Percentiles rank a stretch among this genome's conserved stretches.
These are phyloP conservation scores for Lepidocolaptes lacrymiger DNA, from an alignment of 2,797 vertebrate species.

Conservation along the genomic window DNA sequence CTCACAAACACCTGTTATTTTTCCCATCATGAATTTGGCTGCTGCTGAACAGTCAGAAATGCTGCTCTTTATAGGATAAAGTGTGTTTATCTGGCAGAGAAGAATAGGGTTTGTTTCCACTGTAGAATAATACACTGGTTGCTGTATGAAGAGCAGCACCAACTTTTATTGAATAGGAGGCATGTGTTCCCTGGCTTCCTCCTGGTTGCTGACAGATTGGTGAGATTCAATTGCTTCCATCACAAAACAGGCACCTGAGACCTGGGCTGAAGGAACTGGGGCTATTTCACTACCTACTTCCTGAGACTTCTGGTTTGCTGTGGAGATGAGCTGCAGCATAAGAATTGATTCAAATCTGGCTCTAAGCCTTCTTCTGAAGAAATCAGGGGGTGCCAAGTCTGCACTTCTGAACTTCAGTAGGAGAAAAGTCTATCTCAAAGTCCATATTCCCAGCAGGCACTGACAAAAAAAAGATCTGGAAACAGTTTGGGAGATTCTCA, in stretches of 20 bases:
- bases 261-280: neutral
- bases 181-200: constrained; percentile 7
- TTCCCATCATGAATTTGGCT: constrained; percentile 57
- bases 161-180: neutral
- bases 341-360: neutral
- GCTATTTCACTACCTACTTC: neutral
- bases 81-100: constrained; percentile 49
- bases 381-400: neutral
- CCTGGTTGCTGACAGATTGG: neutral
- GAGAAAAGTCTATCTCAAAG: neutral
- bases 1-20: constrained; percentile 71
- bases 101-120: constrained; percentile 62
- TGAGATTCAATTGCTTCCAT: neutral
- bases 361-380: neutral
- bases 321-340: neutral
- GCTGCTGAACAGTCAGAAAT: constrained; percentile 52
- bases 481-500: neutral
- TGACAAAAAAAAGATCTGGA: neutral
- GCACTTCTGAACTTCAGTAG: neutral
- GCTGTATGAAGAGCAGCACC: neutral
- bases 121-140: constrained; percentile 17
- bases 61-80: constrained; percentile 52
- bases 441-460: neutral
- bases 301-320: neutral
- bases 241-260: neutral